Percentiles rank a stretch among this genome's conserved stretches.
These are phyloP conservation scores for Lasiurus borealis DNA, from an alignment of 2,113 vertebrate species.

Conservation along the genomic window DNA sequence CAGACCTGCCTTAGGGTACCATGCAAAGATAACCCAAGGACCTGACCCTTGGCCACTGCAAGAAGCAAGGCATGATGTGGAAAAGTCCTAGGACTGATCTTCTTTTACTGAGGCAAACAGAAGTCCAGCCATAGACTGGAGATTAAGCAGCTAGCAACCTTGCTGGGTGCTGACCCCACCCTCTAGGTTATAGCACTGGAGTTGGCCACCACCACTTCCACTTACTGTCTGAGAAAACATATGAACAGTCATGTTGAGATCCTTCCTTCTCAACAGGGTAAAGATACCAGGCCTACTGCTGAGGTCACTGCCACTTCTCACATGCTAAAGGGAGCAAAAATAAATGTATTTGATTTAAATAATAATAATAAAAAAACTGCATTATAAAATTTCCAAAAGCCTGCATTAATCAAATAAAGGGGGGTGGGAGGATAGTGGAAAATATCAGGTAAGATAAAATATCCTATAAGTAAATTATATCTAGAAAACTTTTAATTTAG, in stretches of 20 bases:
- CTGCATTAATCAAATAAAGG: too few relatives aligned
- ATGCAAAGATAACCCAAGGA: constrained; percentile 50
- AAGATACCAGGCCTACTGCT: constrained; percentile 60
- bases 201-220: constrained; percentile 55
- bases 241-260: not conserved
- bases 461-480: too few relatives aligned
- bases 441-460: too few relatives aligned
- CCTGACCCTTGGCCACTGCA: not conserved
- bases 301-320: constrained; percentile 82
- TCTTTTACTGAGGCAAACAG: constrained; percentile 80
- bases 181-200: constrained; percentile 44
- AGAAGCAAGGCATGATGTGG: constrained; percentile 41
- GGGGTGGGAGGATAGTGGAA: too few relatives aligned
- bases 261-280: constrained; percentile 67
- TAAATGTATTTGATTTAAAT: constrained; percentile 78
- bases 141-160: constrained; percentile 70
- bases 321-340: constrained; percentile 69
- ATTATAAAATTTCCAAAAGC: too few relatives aligned
- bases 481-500: too few relatives aligned
- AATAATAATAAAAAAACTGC: too few relatives aligned
- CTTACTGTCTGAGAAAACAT: constrained; percentile 56
- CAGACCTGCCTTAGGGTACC: constrained; percentile 46
- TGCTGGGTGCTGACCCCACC: constrained; percentile 29
- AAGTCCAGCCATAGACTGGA: constrained; percentile 67
- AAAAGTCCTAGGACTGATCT: constrained; percentile 43